Conservation (phyloP, 2,888 invertebrate genomes). For the Pterostichus niger region DNA sequence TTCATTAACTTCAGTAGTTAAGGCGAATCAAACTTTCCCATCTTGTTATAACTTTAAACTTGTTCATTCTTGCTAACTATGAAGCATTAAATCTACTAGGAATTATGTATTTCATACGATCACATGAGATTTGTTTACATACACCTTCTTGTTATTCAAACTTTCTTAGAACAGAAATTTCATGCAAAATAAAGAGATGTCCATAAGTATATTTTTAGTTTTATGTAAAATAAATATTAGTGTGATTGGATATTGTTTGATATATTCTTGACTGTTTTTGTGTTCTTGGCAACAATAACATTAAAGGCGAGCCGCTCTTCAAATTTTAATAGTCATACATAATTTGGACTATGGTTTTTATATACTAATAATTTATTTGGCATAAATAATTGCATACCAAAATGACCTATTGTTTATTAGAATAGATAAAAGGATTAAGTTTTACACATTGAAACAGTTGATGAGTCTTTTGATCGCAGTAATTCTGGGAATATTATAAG, state of each 20-base stretch:
- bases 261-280: slow-evolving; percentile 11
- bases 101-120: slow-evolving; percentile 8
- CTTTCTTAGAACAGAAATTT: neutral
- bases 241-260: neutral
- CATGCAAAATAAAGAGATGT: slow-evolving; percentile 20
- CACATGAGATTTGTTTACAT: slow-evolving; percentile 26
- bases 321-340: no score
- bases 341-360: no score
- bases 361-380: no score
- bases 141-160: slow-evolving; percentile 3
- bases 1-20: neutral
- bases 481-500: no score
- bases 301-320: neutral
- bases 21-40: slow-evolving; percentile 5
- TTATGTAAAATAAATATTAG: slow-evolving; percentile 3
- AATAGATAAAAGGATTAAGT: no score
- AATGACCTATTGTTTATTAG: no score
- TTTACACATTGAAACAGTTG: no score
- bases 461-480: no score
- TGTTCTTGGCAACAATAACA: neutral
- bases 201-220: slow-evolving; percentile 16
- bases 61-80: slow-evolving; percentile 19
- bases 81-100: neutral
- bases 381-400: no score
- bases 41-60: slow-evolving; percentile 35